Evolutionary conservation across 2,797 vertebrate species (phyloP), one percentile per base, ranked within the genome.

Genomic region (Myripristis murdjan): DNA sequence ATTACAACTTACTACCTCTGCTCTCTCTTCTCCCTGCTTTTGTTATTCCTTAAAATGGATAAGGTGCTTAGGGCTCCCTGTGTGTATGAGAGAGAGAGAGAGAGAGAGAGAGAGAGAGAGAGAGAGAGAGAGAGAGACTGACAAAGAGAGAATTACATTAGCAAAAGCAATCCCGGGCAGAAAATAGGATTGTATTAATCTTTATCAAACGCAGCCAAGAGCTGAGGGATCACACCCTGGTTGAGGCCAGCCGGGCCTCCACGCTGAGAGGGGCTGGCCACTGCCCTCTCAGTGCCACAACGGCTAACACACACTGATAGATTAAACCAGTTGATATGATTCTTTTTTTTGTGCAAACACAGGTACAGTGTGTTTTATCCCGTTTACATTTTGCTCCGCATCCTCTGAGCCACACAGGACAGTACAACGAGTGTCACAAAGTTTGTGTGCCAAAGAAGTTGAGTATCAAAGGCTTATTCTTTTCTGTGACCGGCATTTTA

Each of bases 111-210:
- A 69, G 49, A 65, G 52, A 57, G 58, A 58, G 70, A 79, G 71
- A 62, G 57, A 75, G 79, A 55, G 35, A 90, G 43, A 48, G 20
- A 35, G 53, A 20, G 56, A 90, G 70, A 82, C 77, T 71, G 82
- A 84, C 78, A 87, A 85, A 73, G 77, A 89, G 82, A 87, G 88
- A 88, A 85, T 89, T 90, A 93, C 88, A 93, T 91, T 91, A 92
- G 89, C 81, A 91, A 92, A 94, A 92, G 94, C 93, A 96, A 95
- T 94, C 94, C 89, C 91, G 82, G 87, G 90, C 85, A 94, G 94
- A 93, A 95, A 95, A 95, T 88, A 90, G 94, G 92, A 95, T 91
- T 95, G 91, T 78, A 90, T 94, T 95, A 95, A 95, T 96, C 94
- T 96, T 93, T 90, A 94, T 95, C 94, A 95, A 94, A 94, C 77